These are phyloP conservation scores for Cryptosula pallasiana DNA, from an alignment of 2,888 invertebrate genomes.

Conservation along the genomic window DNA sequence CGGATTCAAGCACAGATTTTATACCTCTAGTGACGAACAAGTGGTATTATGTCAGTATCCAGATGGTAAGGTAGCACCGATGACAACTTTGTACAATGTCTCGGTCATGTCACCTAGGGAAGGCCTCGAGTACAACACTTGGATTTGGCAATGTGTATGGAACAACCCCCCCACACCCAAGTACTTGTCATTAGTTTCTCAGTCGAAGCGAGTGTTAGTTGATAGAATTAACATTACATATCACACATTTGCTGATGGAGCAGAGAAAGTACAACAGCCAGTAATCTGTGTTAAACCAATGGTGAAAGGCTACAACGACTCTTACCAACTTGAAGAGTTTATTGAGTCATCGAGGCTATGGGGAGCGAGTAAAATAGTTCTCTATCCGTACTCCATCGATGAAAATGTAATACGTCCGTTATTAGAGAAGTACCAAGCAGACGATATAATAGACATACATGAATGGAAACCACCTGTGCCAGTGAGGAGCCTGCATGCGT, in stretches of 20 bases:
- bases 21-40: neutral
- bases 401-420: neutral
- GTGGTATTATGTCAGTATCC: slow-evolving; percentile 5
- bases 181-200: neutral
- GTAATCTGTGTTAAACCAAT: slow-evolving; percentile 14
- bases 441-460: neutral
- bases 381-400: neutral
- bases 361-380: slow-evolving; percentile 17
- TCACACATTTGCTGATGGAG: neutral
- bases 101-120: slow-evolving; percentile 1
- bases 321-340: slow-evolving; percentile 10
- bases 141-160: slow-evolving; percentile 11
- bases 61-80: neutral
- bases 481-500: slow-evolving; percentile 2
- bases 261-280: slow-evolving; percentile 12
- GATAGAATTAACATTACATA: slow-evolving; percentile 2
- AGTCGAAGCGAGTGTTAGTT: neutral
- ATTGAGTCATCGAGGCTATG: slow-evolving; percentile 9
- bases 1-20: slow-evolving; percentile 12
- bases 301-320: slow-evolving; percentile 6
- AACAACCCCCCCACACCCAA: neutral
- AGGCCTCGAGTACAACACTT: slow-evolving; percentile 1
- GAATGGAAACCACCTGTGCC: slow-evolving; percentile 4
- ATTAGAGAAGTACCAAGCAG: neutral
- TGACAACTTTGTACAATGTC: slow-evolving; percentile 16